Conservation (phyloP, 1,140 invertebrate genomes). For the Pseudobourletiella spinata region DNA sequence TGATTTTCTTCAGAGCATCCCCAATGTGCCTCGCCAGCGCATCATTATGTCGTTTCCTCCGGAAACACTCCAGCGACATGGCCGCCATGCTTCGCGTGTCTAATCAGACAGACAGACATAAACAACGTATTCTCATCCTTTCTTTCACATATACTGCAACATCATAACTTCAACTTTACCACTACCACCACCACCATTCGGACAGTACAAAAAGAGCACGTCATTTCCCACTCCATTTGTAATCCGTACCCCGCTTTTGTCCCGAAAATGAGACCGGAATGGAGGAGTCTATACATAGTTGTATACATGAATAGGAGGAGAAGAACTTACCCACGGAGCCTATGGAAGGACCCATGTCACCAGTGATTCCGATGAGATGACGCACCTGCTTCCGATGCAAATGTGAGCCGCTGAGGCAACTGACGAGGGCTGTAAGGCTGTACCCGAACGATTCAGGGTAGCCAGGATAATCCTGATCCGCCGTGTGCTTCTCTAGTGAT, state of each 20-base stretch:
- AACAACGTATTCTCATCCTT: too few species aligned
- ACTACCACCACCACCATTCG: too few species aligned
- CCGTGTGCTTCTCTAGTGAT: constrained; percentile 56
- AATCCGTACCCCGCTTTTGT: too few species aligned
- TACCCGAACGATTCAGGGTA: constrained; percentile 49
- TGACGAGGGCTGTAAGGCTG: constrained; percentile 54
- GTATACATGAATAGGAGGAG: too few species aligned
- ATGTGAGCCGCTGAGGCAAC: constrained; percentile 69
- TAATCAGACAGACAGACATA: constrained; percentile 36
- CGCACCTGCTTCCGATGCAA: constrained; percentile 63
- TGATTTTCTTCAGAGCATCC: constrained; percentile 60
- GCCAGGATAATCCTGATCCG: constrained; percentile 46
- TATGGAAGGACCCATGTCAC: constrained; percentile 40
- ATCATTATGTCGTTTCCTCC: constrained; percentile 69
- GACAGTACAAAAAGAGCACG: too few species aligned
- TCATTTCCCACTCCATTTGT: too few species aligned
- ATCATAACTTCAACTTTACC: too few species aligned
- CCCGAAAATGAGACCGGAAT: too few species aligned
- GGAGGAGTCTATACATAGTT: too few species aligned
- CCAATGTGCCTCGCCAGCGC: constrained; percentile 66
- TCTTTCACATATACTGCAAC: too few species aligned
- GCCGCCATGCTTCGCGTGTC: constrained; percentile 77
- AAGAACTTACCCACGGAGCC: constrained; percentile 17
- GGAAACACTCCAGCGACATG: constrained; percentile 68
- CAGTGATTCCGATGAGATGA: constrained; percentile 63